Base-by-base conservation (phyloP, 2,888 invertebrate species). In the Candidula unifasciata region DNA sequence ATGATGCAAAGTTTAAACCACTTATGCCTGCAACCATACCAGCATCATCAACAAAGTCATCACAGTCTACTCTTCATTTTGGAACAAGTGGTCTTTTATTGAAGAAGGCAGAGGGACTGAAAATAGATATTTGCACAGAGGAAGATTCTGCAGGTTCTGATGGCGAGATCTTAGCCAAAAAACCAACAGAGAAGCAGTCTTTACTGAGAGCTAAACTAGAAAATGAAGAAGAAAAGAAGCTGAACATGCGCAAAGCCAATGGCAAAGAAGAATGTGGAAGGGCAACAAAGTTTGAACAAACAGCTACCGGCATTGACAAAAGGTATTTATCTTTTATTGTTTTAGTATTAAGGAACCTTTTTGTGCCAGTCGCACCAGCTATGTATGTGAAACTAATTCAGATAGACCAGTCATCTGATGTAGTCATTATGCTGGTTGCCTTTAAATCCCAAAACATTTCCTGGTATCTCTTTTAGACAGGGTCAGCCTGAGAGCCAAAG, bases 31-130 rank as follows among this genome's bases (percentile, higher is more conserved):
- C 18, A 13, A 52, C 21, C 2, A 8, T 27, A 54, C 2, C 54
- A 60, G 5, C 24, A n/a, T 35, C 37, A 64, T 16, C 60, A 54
- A 24, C 2, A 6, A 73, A 81, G 37, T 35, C 68, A 35, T 83
- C 82, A 52, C 82, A 83, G 27, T 71, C 82, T 33, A 76, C 68
- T 52, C 69, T 83, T 0, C 68, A 54, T 8, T 83, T 83, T 77
- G 82, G 82, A 60, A 83, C 66, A 44, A 57, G 13, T 30, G 77
- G 66, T 8, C n/a, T 83, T 18, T 33, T 68, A 24, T n/a, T 77
- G 27, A 8, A 37, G 10, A 83, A 83, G 33, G 21, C 64, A 52
- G n/a, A 24, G 64, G 68, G 68, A 33, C 27, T 21, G 16, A 33
- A 60, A 10, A 24, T 30, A 10, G 60, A 57, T 18, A 24, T 6